Percentiles rank a stretch among this genome's conserved stretches.
Evolutionary conservation across 2,888 invertebrate genomes (phyloP).

Genomic region (Philopedon plagiatum): DNA sequence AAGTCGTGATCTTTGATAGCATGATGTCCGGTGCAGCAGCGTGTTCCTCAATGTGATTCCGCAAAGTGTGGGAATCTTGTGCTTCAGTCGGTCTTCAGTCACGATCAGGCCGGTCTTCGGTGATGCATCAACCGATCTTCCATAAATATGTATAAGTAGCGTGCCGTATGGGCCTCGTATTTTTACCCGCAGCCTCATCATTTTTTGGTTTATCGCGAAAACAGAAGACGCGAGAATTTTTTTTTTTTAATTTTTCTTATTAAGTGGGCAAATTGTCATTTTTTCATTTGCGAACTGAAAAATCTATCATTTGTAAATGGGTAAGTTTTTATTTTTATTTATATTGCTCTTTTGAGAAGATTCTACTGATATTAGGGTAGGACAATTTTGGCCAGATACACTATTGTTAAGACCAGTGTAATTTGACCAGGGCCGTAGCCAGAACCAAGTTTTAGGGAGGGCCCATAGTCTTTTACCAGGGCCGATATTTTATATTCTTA

Average conservation of each 20-base stretch:
- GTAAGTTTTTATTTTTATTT: too few species aligned
- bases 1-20: conserved; percentile 40
- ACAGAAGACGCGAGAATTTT: background rate
- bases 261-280: too few species aligned
- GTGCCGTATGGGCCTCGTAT: conserved; percentile 40
- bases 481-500: too few species aligned
- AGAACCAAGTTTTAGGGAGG: too few species aligned
- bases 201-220: background rate
- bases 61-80: conserved; percentile 52
- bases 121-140: conserved; percentile 41
- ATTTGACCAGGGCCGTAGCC: too few species aligned
- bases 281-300: too few species aligned
- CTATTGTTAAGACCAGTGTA: too few species aligned
- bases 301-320: too few species aligned
- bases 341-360: too few species aligned
- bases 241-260: conserved; percentile 2
- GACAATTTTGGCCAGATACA: too few species aligned
- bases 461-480: too few species aligned
- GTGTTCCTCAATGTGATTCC: conserved; percentile 41
- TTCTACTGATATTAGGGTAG: too few species aligned
- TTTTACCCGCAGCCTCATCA: conserved; percentile 16
- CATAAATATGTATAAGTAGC: conserved; percentile 45
- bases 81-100: conserved; percentile 44
- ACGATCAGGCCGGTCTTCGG: conserved; percentile 45
- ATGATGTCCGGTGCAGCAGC: conserved; percentile 34